Evolutionary conservation across 2,888 invertebrate genomes (phyloP).

Genomic region (Macrophya alboannulata): DNA sequence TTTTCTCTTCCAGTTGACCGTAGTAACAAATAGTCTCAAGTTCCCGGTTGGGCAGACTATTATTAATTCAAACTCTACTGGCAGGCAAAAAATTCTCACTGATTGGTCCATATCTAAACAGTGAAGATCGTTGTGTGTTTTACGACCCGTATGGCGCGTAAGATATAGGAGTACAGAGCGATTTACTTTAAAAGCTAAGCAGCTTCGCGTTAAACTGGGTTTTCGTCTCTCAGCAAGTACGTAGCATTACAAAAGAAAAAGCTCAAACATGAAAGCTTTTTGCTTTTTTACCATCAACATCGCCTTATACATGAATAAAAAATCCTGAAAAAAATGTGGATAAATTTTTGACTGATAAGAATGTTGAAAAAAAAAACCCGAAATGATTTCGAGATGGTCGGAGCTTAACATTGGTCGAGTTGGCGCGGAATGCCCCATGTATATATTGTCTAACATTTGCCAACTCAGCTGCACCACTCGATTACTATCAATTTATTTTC

Average conservation of each 20-base stretch:
- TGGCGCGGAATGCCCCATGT: no score
- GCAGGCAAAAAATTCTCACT: background rate
- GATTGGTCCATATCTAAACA: background rate
- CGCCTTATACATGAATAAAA: no score
- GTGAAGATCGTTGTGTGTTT: background rate
- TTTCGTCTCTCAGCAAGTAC: slow-evolving; percentile 8
- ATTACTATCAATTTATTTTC: slow-evolving; percentile 6
- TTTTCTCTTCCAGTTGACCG: slow-evolving; percentile 16
- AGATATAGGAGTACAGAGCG: background rate
- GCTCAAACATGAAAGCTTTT: background rate
- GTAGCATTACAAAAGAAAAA: background rate
- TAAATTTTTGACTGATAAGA: no score
- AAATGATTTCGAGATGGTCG: no score
- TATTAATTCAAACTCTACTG: slow-evolving; percentile 13
- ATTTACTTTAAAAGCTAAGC: slow-evolving; percentile 23
- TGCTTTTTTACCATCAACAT: background rate
- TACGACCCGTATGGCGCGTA: background rate
- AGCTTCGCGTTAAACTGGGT: background rate
- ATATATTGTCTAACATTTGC: background rate
- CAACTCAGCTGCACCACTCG: background rate
- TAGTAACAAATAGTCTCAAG: background rate
- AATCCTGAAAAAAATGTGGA: no score
- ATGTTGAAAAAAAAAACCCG: no score
- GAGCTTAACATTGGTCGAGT: no score
- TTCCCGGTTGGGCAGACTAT: background rate